phyloP scores from a whole-genome alignment of 2,797 vertebrate species.

The Onychomys arenicola region DNA sequence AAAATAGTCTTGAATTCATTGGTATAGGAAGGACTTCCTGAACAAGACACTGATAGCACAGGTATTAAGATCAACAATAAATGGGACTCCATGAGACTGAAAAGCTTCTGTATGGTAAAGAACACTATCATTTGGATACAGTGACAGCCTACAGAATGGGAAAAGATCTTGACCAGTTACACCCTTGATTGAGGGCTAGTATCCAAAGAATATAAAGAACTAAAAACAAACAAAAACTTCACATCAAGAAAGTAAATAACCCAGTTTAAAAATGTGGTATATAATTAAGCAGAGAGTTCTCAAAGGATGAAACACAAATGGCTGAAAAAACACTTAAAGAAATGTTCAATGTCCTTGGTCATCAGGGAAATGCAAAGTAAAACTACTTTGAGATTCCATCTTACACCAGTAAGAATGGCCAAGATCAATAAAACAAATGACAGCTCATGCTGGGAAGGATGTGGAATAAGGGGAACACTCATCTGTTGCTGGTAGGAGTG shows the following conservation, averaged over 20 bases:
- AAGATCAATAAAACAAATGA: background rate
- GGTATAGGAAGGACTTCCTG: background rate
- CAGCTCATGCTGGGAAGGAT: background rate
- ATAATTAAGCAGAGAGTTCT: background rate
- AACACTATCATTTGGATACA: background rate
- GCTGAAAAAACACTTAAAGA: background rate
- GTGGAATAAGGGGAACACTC: background rate
- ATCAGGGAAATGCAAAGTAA: background rate
- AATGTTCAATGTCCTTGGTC: background rate
- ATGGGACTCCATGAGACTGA: background rate
- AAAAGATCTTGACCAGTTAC: background rate
- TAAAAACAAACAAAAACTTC: too few relatives aligned
- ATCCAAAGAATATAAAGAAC: background rate
- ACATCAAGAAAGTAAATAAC: background rate
- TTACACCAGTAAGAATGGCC: background rate
- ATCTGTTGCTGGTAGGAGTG: background rate
- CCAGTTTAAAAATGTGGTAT: background rate
- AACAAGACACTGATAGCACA: background rate
- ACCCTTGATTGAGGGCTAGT: background rate
- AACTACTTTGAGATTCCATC: background rate
- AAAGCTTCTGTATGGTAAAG: background rate
- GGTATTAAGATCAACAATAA: background rate
- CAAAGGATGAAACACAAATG: background rate
- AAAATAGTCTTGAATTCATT: background rate
- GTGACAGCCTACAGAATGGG: background rate